Base-by-base conservation (phyloP, 2,888 invertebrate species). In the Camptogramma bilineatum region DNA sequence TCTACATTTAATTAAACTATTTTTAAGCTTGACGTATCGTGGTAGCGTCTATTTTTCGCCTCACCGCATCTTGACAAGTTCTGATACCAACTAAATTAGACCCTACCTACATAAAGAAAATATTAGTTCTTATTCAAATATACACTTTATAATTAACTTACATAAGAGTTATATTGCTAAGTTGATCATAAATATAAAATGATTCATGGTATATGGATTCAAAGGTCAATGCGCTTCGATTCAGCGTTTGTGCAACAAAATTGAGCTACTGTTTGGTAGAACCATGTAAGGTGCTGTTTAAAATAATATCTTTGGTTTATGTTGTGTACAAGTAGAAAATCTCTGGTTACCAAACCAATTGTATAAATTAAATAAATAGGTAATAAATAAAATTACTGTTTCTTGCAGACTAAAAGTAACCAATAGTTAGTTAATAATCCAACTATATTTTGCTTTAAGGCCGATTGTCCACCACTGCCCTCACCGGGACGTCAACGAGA, bases 41-140 rank as follows among this genome's bases (percentile, higher is more conserved):
- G 80, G 87, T 71, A 86, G 87, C 86, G 74, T 81, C 75, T 72
- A 83, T 84, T 81, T 79, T 72, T 74, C 81, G 84, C 81, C 72
- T 72, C 78, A 80, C 64, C 74, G 84, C 71, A 21, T 77, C 64
- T 68, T 80, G 83, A 85, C 82, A 81, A 74, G 74, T 70, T 62
- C 62, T 64, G 73, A 77, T 70, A 78, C 76, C 66, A 74, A 76
- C 62, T 65, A 70, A 65, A 67, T 70, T 68, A 63, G 73, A 69
- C 70, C 54, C 66, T 57, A 61, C 17, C 66, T 57, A 61, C 17
- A 52, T 39, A 59, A 31, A 52, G 1, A 21, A 34, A 50, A 0
- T 13, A 0, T 31, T 44, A 4, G 4, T 44, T 17, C 13, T 4
- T 46, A 54, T 7, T 42, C 2, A 18, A 68, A 34, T 55, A 47